These are phyloP conservation scores for Hoplostethus mediterraneus DNA, from an alignment of 2,797 vertebrate genomes.

Conservation along the genomic window DNA sequence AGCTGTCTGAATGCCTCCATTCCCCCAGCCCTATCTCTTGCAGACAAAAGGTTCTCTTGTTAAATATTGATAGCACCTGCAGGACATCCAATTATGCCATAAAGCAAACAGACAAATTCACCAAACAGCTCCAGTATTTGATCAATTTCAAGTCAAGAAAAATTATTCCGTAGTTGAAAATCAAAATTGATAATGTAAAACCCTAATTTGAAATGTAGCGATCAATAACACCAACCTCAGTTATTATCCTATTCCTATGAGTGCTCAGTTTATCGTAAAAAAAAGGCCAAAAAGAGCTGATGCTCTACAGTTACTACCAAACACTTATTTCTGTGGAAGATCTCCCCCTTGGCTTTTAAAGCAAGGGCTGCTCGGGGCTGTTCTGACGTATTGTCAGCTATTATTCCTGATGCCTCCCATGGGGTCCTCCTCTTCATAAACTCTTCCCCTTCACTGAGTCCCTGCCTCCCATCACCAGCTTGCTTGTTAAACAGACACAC, in stretches of 20 bases:
- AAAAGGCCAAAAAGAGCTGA: slow-evolving; percentile 22
- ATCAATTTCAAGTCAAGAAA: not conserved
- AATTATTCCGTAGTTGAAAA: not conserved
- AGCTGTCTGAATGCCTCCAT: not conserved
- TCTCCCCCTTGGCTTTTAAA: slow-evolving; percentile 65
- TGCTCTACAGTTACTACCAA: slow-evolving; percentile 17
- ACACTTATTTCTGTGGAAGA: slow-evolving; percentile 17
- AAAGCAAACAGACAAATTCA: slow-evolving; percentile 16
- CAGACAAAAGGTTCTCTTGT: slow-evolving; percentile 17
- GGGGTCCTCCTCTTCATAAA: slow-evolving; percentile 76
- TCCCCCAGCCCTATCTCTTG: slow-evolving; percentile 12
- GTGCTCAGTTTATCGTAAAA: slow-evolving; percentile 22
- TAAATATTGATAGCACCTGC: slow-evolving; percentile 31
- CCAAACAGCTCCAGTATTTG: not conserved
- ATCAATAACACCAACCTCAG: slow-evolving; percentile 39
- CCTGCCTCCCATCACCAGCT: slow-evolving; percentile 65
- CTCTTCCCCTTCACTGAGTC: slow-evolving; percentile 66
- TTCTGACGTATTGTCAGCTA: slow-evolving; percentile 72
- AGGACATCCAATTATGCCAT: slow-evolving; percentile 21
- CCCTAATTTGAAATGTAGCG: slow-evolving; percentile 12
- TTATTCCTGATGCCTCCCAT: slow-evolving; percentile 74
- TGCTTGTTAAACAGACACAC: slow-evolving; percentile 83
- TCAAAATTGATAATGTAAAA: slow-evolving; percentile 3
- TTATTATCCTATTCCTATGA: slow-evolving; percentile 5
- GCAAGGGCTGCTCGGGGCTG: slow-evolving; percentile 56